These are phyloP conservation scores for Callorhinus ursinus DNA, from an alignment of 2,113 vertebrate species.

Conservation along the genomic window DNA sequence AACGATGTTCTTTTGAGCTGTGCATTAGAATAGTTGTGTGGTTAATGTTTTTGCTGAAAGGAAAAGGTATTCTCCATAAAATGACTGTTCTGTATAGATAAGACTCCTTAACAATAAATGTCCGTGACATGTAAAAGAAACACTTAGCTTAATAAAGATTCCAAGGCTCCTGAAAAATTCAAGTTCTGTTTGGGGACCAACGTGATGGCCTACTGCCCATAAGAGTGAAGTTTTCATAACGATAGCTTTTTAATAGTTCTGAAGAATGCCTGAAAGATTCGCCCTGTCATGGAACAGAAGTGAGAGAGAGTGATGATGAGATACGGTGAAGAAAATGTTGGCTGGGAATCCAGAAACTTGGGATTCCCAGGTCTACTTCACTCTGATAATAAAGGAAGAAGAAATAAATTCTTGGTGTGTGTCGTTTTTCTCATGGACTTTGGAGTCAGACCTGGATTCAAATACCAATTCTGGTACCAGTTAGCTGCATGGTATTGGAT, in stretches of 20 bases:
- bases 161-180: not conserved
- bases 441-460: not conserved
- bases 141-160: not conserved
- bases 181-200: not conserved
- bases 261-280: not conserved
- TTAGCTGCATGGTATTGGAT: not conserved
- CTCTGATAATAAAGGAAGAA: not conserved
- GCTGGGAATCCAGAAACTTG: not conserved
- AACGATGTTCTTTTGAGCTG: not conserved
- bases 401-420: not conserved
- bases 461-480: not conserved
- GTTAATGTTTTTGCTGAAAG: not conserved
- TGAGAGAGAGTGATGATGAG: not conserved
- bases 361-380: not conserved
- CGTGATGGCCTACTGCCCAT: not conserved
- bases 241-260: not conserved
- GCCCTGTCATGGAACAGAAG: not conserved
- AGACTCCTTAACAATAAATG: not conserved
- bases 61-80: conserved; percentile 43
- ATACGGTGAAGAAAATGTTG: not conserved
- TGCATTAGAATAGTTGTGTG: not conserved
- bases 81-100: not conserved
- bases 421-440: not conserved
- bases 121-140: not conserved
- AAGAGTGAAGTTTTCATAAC: conserved; percentile 7